Base-by-base conservation (phyloP, 2,113 vertebrate species). In the Pungitius pungitius region DNA sequence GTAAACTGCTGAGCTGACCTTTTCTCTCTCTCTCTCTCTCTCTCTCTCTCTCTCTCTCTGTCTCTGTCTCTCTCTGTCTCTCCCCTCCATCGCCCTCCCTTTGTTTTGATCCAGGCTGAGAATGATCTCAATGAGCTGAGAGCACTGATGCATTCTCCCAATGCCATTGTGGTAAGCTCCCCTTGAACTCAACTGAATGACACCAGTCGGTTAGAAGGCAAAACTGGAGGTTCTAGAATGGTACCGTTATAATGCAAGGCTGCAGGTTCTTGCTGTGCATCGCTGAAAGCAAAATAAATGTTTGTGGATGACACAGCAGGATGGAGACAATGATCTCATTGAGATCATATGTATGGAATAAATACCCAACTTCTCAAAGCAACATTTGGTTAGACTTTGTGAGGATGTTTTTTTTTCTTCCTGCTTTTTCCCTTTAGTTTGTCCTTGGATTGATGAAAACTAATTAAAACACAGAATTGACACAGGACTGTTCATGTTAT, bases 61-160 rank as follows among this genome's bases (percentile, higher is more conserved):
- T 90, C 91, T 93, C 94, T 90, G n/a, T 30, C 30, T 30, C 30
- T 30, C 90, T 94, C 89, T 95, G 54, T 90, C 91, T 93, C 94
- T 90, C 69, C 80, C 78, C 69, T 76, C 67, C 58, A 84, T 77
- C 82, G 73, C 72, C 63, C 73, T 67, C 72, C 40, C 69, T 93
- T 91, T 93, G 89, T 92, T 89, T 84, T 82, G 67, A 64, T 94
- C 84, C 95, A 99, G 98, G 98, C 98, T 93, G 98, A 99, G 94
- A 99, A 98, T 91, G 98, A 99, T 95, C 95, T 99, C 94, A 99
- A 99, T 92, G 98, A 99, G 92, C 96, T 99, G 93, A 97, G 99
- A 95, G 95, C 97, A 94, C 94, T 99, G 95, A 98, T 99, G 95
- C 98, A 98, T 96, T 99, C 98, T 95, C 97, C 98, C 93, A 97